Evolutionary conservation across 2,113 vertebrate genomes (phyloP), one percentile per base, ranked within the genome.

Genomic region (Ondatra zibethicus): DNA sequence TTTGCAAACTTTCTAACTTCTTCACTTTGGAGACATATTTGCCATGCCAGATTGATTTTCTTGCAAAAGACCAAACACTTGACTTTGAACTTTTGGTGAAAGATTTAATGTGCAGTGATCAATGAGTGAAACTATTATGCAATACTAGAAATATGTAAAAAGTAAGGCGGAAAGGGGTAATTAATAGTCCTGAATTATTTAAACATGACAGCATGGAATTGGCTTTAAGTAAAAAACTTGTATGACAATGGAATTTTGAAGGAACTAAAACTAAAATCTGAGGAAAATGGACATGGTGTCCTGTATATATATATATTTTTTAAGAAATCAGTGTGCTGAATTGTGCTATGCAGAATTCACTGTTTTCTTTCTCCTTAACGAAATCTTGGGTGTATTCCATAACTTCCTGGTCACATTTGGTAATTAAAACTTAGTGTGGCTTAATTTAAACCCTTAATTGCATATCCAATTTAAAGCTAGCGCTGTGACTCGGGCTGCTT

Each of bases 391-490:
- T 89, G 92, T 96, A 96, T 97, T 97, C 96, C 97, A 98, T 97
- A 97, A 96, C 95, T 98, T 96, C 95, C 95, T 98, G 96, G 96
- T 98, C 96, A 97, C 95, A 97, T 98, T 98, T 97, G 97, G 95
- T 98, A 98, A 98, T 98, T 98, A 97, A 97, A 97, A 98, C 96
- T 97, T 96, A 97, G 96, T 96, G 97, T 96, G 96, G 96, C 96
- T 97, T 97, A 97, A 98, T 97, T 98, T 97, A 98, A 97, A 97
- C 94, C 96, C 94, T 97, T 97, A 98, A 98, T 98, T 98, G 96
- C 96, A 91, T 96, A 95, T 97, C 96, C 96, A 98, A 97, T 98
- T 98, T 98, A 97, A 96, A 96, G 92, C 93, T 95, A 97, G 95
- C 92, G 87, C 97, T 98, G 95, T 95, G 94, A 97, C 96, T 97